A percentile compares a stretch with the other conserved stretches of the same genome.
phyloP scores from a whole-genome alignment of 2,888 invertebrate species.

The Alitta virens region DNA sequence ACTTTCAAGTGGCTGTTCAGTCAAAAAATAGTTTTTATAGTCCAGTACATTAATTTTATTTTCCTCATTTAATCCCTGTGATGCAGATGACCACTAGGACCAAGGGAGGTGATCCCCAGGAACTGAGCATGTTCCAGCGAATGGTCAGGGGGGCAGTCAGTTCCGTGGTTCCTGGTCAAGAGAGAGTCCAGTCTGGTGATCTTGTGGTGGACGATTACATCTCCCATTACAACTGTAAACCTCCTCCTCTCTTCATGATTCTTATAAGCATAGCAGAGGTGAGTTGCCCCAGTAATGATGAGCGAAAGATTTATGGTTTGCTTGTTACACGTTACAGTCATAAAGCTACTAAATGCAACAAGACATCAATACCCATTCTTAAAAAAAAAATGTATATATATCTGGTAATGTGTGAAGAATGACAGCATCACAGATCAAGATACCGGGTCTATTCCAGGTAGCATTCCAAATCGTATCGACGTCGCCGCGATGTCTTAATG shows the following conservation, averaged over 20 bases:
- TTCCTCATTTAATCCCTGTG: background rate
- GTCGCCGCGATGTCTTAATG: too few relatives aligned
- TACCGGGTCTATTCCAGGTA: too few relatives aligned
- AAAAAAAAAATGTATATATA: too few relatives aligned
- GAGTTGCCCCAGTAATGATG: too few relatives aligned
- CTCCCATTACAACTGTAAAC: constrained; percentile 88
- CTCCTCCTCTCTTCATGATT: constrained; percentile 87
- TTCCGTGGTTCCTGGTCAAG: constrained; percentile 56
- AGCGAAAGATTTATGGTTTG: too few relatives aligned
- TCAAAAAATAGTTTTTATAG: background rate
- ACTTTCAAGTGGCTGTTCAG: background rate
- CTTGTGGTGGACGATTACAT: constrained; percentile 69
- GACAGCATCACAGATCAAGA: too few relatives aligned
- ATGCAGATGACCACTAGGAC: constrained; percentile 4
- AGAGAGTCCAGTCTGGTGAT: constrained; percentile 22
- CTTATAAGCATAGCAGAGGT: constrained; percentile 86
- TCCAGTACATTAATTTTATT: background rate
- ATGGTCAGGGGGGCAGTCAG: constrained; percentile 43
- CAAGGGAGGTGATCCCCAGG: background rate
- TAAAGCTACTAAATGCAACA: too few relatives aligned
- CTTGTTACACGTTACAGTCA: too few relatives aligned
- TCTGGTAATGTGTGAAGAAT: too few relatives aligned
- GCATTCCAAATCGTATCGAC: too few relatives aligned
- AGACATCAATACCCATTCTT: too few relatives aligned
- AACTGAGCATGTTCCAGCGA: constrained; percentile 35